Evolutionary conservation across 2,113 vertebrate genomes (phyloP), one percentile per base, ranked within the genome.

Genomic region (Plestiodon gilberti): DNA sequence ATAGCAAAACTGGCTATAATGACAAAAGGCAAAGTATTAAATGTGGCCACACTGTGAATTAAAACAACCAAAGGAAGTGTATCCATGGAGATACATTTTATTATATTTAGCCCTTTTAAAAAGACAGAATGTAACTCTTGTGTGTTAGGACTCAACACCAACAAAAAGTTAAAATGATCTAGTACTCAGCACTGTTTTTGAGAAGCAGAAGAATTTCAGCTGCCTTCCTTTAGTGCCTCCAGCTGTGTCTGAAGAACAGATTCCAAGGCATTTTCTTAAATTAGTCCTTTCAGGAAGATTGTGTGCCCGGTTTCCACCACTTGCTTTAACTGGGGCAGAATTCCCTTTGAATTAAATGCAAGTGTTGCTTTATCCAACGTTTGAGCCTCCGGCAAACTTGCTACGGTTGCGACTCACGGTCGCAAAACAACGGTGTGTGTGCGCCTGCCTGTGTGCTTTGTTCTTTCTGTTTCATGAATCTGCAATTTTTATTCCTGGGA

Each of bases 171-270:
- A 57, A 57, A 57, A 57, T 22, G 40, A 28, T 74, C 23, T 59
- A 40, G 40, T 18, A 74, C 57, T 33, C 35, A 74, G 35, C 20
- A 30, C 33, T 61, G 18, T 2, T 43, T 83, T 83, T 40, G 35
- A 20, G 82, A 43, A 59, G 62, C 14, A 20, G n/a, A 71, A 74
- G 25, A 43, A n/a, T 62, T 74, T 78, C 55, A 35, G 30, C 38
- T 48, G 88, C 92, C 78, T 89, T 73, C 73, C 35, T 4, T 79
- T 82, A 84, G 82, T 84, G 62, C 28, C 35, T 0, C 1, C 61
- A 81, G 85, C 71, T 33, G 8, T 18, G 67, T 69, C 86, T 73
- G 86, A 88, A 88, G 30, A 52, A 15, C 64, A 18, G 87, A 73
- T 70, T 92, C 55, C 91, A 87, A 48, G 70, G 22, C 85, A 0